These are phyloP conservation scores for Lophochroa leadbeateri DNA, from an alignment of 2,113 vertebrate genomes.

Conservation along the genomic window DNA sequence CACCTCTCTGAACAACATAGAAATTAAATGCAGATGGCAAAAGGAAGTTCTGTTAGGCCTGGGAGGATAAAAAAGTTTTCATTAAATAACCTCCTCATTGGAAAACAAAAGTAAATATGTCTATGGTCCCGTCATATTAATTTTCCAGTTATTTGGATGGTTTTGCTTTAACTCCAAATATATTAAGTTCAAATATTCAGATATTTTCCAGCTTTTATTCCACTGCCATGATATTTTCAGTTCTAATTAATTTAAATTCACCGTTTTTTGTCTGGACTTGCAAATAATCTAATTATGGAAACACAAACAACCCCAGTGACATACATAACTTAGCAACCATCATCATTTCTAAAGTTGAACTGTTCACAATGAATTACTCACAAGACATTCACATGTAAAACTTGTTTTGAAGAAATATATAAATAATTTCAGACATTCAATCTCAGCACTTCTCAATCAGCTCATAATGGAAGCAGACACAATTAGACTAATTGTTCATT, in stretches of 20 bases:
- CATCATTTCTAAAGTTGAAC: not conserved
- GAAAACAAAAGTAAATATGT: not conserved
- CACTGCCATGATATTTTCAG: not conserved
- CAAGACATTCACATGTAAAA: not conserved
- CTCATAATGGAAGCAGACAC: not conserved
- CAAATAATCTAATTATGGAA: conserved; percentile 31
- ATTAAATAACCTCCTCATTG: not conserved
- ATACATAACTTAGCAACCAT: not conserved
- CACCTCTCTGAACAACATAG: not conserved
- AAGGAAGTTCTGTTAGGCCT: not conserved
- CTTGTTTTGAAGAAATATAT: not conserved
- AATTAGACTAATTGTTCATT: conserved; percentile 27
- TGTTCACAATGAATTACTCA: not conserved
- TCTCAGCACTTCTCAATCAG: not conserved
- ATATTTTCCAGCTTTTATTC: not conserved
- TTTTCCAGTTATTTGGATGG: not conserved
- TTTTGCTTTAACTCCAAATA: not conserved
- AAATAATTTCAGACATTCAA: conserved; percentile 6
- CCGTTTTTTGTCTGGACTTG: not conserved
- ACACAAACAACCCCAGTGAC: not conserved
- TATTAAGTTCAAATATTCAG: not conserved
- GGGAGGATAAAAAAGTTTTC: not conserved
- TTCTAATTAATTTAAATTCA: not conserved
- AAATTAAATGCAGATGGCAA: conserved; percentile 18
- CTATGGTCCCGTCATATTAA: not conserved